Base-by-base conservation (phyloP, 2,797 vertebrate species). In the Notolabrus celidotus region DNA sequence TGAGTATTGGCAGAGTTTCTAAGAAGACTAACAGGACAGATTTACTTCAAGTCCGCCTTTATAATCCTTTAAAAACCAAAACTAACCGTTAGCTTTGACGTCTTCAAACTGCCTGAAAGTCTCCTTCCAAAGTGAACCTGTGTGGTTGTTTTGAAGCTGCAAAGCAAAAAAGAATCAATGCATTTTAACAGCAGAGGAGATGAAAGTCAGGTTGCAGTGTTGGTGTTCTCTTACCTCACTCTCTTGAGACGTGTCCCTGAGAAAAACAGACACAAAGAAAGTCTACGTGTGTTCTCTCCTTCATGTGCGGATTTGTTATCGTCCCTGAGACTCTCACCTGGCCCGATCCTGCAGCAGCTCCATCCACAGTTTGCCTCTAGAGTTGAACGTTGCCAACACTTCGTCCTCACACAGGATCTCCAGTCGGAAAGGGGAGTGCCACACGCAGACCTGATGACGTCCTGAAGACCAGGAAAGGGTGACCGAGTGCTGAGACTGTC, bases 21-120 rank as follows among this genome's bases (percentile, higher is more conserved):
- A n/a, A n/a, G 29, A 31, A 31, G 29, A 9, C 9, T 5, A 31
- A 31, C 29, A 9, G 29, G 29, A 5, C 29, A 9, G 9, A 31
- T 9, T 31, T 31, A 31, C 31, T 31, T 31, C 23, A 68, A 53
- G 29, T n/a, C n/a, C n/a, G n/a, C n/a, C n/a, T n/a, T n/a, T n/a
- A n/a, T n/a, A n/a, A n/a, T 8, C 15, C 5, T 12, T 7, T 51
- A 60, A 74, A 4, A 16, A 34, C 20, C 27, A 23, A 46, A 16
- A 89, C 93, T 86, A 89, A 98, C 96, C 96, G 59, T 96, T 95
- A 65, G 94, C 91, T 93, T 97, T 97, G 82, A 95, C 53, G 80
- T 99, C 97, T 82, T 95, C 86, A 92, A 97, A 97, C 27, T 84
- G 77, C 87, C 85, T 88, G 86, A 96, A 96, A 31, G 93, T 94